Evolutionary conservation across 2,888 invertebrate genomes (phyloP), one percentile per base, ranked within the genome.

Genomic region (Eristalis intricaria): DNA sequence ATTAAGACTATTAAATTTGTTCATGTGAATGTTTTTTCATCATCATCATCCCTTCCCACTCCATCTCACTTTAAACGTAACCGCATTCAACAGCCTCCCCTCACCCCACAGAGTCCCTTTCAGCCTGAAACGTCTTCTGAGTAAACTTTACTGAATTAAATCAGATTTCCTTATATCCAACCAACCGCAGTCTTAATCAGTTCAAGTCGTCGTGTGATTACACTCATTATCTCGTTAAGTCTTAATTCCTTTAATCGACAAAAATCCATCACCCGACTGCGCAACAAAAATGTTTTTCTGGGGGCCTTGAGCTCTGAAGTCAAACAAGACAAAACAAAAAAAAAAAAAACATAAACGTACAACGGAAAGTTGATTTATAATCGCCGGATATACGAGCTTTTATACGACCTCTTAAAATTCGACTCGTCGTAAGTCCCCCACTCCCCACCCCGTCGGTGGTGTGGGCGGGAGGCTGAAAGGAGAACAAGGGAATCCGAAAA

Each of bases 331-430:
- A n/a, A n/a, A n/a, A n/a, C n/a, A n/a, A n/a, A 50, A 5, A n/a
- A 19, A 50, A 50, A 19, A 19, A 50, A 19, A 8, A 50, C 50
- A 50, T 50, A 50, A 50, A 50, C 50, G 50, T 50, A 50, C 50
- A 50, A 50, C 50, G 50, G 50, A 50, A 50, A 50, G 50, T 50
- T 50, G 50, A 50, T 50, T 50, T 50, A 50, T 50, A 50, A 50
- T 50, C 50, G 50, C 19, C 68, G 56, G 50, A 50, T 43, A 77
- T n/a, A 43, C 23, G n/a, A 43, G 65, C 15, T 40, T 32, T 65
- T 65, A 65, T 40, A 65, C 40, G 40, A 40, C 23, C 40, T 40
- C 66, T 43, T 68, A 19, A 50, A 68, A 29, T 26, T 29, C 40
- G 26, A 50, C 50, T 50, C 50, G 50, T 50, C 50, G 19, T 4